Percentiles rank a stretch among this genome's conserved stretches.
Conservation (phyloP, 2,113 vertebrate species). For the Rhea americana region DNA sequence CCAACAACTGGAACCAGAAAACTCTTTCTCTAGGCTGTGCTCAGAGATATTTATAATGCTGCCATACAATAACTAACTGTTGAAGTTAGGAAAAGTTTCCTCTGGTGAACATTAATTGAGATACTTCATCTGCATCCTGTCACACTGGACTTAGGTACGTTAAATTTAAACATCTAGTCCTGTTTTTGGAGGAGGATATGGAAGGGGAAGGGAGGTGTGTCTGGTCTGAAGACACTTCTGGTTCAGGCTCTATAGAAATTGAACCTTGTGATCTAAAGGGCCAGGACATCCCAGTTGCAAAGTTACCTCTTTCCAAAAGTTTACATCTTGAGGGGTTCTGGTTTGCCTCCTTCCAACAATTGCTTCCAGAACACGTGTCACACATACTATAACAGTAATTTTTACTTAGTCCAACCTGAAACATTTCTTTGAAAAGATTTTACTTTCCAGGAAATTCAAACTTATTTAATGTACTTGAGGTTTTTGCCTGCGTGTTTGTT, state of each 20-base stretch:
- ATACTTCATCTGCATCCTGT: background rate
- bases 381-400: background rate
- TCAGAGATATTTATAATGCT: background rate
- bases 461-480: background rate
- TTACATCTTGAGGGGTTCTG: background rate
- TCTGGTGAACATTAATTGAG: background rate
- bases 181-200: accelerated
- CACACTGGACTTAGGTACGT: background rate
- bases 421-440: background rate
- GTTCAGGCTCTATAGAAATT: background rate
- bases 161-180: background rate
- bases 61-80: background rate
- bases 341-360: background rate
- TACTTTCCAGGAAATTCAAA: background rate
- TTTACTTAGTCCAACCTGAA: background rate
- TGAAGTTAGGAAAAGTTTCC: background rate
- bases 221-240: background rate
- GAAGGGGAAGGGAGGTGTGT: background rate
- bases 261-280: background rate
- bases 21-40: background rate
- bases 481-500: background rate
- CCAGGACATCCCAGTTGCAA: background rate
- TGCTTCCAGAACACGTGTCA: background rate
- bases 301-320: background rate
- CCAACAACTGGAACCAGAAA: background rate